These are phyloP conservation scores for Maconellicoccus hirsutus DNA, from an alignment of 1,140 invertebrate genomes.

Conservation along the genomic window DNA sequence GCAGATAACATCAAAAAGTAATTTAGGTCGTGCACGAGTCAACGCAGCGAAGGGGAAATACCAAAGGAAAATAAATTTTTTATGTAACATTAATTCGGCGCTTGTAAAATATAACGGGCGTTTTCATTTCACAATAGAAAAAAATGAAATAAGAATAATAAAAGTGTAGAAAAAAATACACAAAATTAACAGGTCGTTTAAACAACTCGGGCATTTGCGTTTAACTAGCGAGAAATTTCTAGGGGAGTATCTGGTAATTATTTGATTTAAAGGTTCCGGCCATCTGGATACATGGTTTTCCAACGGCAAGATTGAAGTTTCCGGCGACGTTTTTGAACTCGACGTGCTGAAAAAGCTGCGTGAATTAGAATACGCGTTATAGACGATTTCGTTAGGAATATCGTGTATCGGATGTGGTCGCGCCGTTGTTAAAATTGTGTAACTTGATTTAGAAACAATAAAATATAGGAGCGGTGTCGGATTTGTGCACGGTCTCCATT, in stretches of 20 bases:
- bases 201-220: too few species aligned
- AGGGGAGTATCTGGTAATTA: too few species aligned
- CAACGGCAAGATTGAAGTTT: too few species aligned
- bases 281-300: too few species aligned
- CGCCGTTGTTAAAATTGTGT: neutral
- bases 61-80: neutral
- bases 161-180: neutral
- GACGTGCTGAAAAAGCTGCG: neutral
- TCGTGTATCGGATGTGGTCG: neutral
- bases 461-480: neutral
- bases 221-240: too few species aligned
- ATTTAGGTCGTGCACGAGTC: neutral
- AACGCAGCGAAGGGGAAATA: neutral
- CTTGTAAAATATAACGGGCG: too few species aligned
- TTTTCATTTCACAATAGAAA: neutral
- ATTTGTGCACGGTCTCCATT: neutral
- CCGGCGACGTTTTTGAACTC: neutral
- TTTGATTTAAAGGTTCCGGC: too few species aligned
- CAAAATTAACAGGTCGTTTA: neutral
- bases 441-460: conserved; percentile 9
- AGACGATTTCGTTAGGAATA: neutral
- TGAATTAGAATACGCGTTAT: neutral
- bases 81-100: neutral
- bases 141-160: neutral
- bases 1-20: neutral